Base-by-base conservation (phyloP, 2,888 invertebrate species). In the Drosophila gaucha region DNA sequence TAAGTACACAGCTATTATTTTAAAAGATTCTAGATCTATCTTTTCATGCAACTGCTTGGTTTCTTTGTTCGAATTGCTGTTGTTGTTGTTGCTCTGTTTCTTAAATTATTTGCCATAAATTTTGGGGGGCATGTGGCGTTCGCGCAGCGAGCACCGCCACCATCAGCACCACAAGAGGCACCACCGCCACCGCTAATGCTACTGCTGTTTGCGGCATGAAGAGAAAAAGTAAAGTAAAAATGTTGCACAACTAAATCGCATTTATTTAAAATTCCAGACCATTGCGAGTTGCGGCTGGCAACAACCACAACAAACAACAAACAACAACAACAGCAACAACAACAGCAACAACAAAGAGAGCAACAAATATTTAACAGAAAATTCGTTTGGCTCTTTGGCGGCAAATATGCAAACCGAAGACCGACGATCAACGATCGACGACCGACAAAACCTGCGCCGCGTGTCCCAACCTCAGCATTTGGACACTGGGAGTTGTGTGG, bases 221-320 rank as follows among this genome's bases (percentile, higher is more conserved):
- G 10, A 31, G 49, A 55, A 63, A 74, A 59, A 46, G 38, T 60
- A 33, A 51, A 66, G 54, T 67, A 67, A 58, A 86, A 79, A 65
- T 63, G 67, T 88, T 84, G 74, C 80, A 86, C 86, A 83, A 88
- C 88, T 80, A 71, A 80, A 77, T 88, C 84, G 83, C 80, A 86
- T 86, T 88, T 86, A 80, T 88, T 84, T 86, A 55, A 88, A 84
- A 88, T 84, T 83, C 88, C 83, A 83, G 84, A 83, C 86, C 86
- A 88, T 73, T 79, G 69, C 86, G 59, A 69, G 65, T 54, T 67
- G 64, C 50, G 36, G 43, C 52, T 26, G 31, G 47, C 67, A 47
- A 26, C 64, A 49, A n/a, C 36, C 52, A 16, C 56, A 54, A 22
- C 33, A 57, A n/a, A 22, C 44, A 43, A 24, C 38, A 33, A 52